Conservation (phyloP, 1,140 invertebrate genomes). For the Formica exsecta region DNA sequence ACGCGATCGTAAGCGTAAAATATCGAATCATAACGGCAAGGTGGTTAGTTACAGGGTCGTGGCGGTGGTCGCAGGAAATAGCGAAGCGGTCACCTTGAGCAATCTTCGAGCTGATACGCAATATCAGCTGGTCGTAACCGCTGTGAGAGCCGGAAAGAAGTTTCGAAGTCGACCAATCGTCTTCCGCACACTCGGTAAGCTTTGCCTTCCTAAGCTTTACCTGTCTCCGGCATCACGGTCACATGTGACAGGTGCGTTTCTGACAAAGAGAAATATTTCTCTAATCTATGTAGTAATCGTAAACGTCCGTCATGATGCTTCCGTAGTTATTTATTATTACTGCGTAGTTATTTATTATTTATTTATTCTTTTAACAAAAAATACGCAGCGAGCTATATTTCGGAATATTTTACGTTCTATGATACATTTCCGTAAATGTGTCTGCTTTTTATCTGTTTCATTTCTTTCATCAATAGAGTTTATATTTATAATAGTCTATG, state of each 20-base stretch:
- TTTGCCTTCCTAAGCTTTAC: slow-evolving; percentile 47
- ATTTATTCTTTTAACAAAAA: background rate
- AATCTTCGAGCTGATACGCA: slow-evolving; percentile 93
- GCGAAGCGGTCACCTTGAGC: slow-evolving; percentile 93
- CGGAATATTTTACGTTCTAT: background rate
- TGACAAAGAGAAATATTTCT: slow-evolving; percentile 42
- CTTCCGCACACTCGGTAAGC: slow-evolving; percentile 94
- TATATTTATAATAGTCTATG: background rate
- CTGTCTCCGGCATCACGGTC: slow-evolving; percentile 51
- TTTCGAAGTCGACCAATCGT: slow-evolving; percentile 93
- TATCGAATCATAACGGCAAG: slow-evolving; percentile 82
- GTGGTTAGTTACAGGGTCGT: slow-evolving; percentile 95
- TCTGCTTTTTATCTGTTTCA: background rate
- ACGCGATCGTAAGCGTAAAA: slow-evolving; percentile 13
- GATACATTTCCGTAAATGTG: background rate
- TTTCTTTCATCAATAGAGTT: background rate
- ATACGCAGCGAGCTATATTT: background rate
- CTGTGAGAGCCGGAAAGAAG: slow-evolving; percentile 92
- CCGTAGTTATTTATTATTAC: slow-evolving; percentile 8
- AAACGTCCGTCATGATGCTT: slow-evolving; percentile 6
- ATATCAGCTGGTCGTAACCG: slow-evolving; percentile 94
- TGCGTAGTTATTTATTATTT: slow-evolving; percentile 13
- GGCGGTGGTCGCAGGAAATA: slow-evolving; percentile 94
- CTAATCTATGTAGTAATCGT: slow-evolving; percentile 15
- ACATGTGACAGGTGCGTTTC: slow-evolving; percentile 57